phyloP scores from a whole-genome alignment of 2,113 vertebrate species.

The Platichthys flesus region DNA sequence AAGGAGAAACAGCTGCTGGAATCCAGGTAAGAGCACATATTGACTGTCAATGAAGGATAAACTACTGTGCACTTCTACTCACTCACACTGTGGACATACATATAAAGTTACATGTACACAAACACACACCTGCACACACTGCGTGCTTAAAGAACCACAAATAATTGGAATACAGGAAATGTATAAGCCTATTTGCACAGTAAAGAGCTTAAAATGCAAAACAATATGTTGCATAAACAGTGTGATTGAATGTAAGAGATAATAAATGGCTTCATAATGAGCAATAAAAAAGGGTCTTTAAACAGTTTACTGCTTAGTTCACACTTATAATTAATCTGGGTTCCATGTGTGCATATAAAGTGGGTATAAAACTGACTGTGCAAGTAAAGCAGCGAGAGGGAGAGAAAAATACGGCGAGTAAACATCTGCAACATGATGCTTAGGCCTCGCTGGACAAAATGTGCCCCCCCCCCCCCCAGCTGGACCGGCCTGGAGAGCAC shows the following conservation, averaged over 20 bases:
- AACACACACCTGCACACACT: background rate
- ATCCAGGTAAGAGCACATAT: slow-evolving; percentile 65
- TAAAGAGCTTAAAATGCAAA: slow-evolving; percentile 65
- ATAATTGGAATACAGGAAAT: slow-evolving; percentile 56
- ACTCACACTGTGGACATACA: slow-evolving; percentile 35
- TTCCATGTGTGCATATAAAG: slow-evolving; percentile 74
- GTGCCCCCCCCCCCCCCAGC: slow-evolving; percentile 13
- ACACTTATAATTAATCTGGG: slow-evolving; percentile 77
- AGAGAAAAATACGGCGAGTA: slow-evolving; percentile 67
- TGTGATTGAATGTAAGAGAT: slow-evolving; percentile 76
- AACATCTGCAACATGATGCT: slow-evolving; percentile 63
- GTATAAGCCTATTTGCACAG: slow-evolving; percentile 57
- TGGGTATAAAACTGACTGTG: slow-evolving; percentile 61
- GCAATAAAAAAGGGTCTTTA: slow-evolving; percentile 76
- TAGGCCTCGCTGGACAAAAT: slow-evolving; percentile 48
- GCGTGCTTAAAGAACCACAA: slow-evolving; percentile 19
- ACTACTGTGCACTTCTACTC: slow-evolving; percentile 58
- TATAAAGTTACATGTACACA: slow-evolving; percentile 19
- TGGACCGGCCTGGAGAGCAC: slow-evolving; percentile 22
- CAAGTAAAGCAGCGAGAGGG: slow-evolving; percentile 52
- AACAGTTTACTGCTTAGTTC: slow-evolving; percentile 79
- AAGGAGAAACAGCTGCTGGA: slow-evolving; percentile 68
- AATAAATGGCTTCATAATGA: slow-evolving; percentile 77
- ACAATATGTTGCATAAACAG: slow-evolving; percentile 67
- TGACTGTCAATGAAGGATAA: slow-evolving; percentile 72